Evolutionary conservation across 2,797 vertebrate genomes (phyloP).

Genomic region (Morus bassanus): DNA sequence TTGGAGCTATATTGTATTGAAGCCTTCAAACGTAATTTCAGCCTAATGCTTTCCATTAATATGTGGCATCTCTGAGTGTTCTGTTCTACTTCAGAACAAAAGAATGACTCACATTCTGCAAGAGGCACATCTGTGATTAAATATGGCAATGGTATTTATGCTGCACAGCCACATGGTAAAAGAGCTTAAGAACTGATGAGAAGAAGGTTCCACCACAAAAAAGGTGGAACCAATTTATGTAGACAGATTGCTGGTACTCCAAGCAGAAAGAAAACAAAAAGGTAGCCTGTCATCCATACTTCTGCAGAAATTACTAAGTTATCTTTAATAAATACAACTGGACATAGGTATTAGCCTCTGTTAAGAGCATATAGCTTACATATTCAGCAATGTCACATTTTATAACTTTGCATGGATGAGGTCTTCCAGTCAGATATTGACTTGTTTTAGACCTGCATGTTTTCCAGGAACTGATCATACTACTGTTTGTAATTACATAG

Average conservation of each 20-base stretch:
- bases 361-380: not conserved
- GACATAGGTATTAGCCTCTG: not conserved
- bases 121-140: not conserved
- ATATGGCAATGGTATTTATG: not conserved
- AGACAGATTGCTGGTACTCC: not conserved
- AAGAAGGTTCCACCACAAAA: not conserved
- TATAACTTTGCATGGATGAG: not conserved
- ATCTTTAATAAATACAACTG: not conserved
- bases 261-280: not conserved
- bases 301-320: not conserved
- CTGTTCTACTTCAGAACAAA: not conserved
- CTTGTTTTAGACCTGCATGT: not conserved
- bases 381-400: not conserved
- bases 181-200: not conserved
- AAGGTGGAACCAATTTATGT: not conserved
- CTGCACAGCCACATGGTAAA: not conserved
- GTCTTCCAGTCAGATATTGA: not conserved
- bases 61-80: not conserved
- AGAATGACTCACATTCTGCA: not conserved
- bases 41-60: conserved; percentile 17
- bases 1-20: conserved; percentile 2
- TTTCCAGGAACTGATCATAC: not conserved
- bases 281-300: not conserved
- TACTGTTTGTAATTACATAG: not conserved
- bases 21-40: conserved; percentile 52